phyloP scores from a whole-genome alignment of 2,888 invertebrate genomes.

The Sarcophaga carnaria region DNA sequence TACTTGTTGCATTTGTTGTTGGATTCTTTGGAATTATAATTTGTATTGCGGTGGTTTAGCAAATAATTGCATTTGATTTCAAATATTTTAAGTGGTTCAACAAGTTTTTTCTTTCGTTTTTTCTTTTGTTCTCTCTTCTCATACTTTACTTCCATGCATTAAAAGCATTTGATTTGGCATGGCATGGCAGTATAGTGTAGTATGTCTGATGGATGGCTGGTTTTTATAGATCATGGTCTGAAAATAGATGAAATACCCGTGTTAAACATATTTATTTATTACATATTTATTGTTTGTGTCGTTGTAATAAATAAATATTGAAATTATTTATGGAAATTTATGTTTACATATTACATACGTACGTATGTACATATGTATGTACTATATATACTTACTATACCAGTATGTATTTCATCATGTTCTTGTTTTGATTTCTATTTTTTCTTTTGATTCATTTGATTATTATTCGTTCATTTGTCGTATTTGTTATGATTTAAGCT shows the following conservation, averaged over 20 bases:
- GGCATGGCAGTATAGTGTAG: background rate
- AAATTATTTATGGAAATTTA: conserved; percentile 31
- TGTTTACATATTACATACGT: background rate
- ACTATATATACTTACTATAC: background rate
- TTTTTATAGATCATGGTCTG: background rate
- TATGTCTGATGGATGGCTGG: background rate
- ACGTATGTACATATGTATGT: too few relatives aligned
- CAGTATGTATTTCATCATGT: conserved; percentile 24
- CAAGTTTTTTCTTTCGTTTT: conserved; percentile 44
- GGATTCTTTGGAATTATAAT: conserved; percentile 10
- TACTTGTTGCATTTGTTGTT: background rate
- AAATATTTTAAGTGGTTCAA: conserved; percentile 52
- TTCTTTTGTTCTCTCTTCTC: background rate
- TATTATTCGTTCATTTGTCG: background rate
- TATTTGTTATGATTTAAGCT: background rate
- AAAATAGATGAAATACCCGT: too few relatives aligned
- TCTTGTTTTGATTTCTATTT: conserved; percentile 12
- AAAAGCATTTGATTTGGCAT: background rate
- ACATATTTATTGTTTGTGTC: background rate
- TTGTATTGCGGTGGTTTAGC: conserved; percentile 10
- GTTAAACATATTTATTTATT: too few relatives aligned
- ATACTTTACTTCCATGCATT: background rate
- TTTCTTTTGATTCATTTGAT: background rate
- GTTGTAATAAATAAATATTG: conserved; percentile 14
- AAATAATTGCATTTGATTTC: conserved; percentile 37